Conservation (phyloP, 2,888 invertebrate species). For the Corbicula japonica region DNA sequence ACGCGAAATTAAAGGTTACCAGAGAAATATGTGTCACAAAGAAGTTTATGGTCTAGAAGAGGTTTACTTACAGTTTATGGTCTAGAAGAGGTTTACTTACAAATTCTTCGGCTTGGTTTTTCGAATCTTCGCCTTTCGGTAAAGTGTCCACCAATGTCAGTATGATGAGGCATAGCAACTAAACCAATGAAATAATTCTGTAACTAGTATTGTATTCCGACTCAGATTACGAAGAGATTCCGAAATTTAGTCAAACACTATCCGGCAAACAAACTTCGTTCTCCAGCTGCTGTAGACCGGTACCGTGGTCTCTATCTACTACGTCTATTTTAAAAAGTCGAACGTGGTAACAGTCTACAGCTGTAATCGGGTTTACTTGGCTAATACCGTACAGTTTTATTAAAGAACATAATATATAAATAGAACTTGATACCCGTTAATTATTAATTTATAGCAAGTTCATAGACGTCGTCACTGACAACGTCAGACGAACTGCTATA, state of each 20-base stretch:
- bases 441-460: too few species aligned
- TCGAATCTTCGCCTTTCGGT: conserved; percentile 46
- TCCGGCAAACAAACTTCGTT: too few species aligned
- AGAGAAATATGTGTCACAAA: too few species aligned
- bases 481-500: too few species aligned
- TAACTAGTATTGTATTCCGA: neutral
- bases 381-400: too few species aligned
- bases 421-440: too few species aligned
- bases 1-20: too few species aligned
- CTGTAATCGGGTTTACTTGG: too few species aligned
- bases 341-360: neutral
- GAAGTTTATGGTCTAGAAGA: neutral
- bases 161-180: conserved; percentile 60
- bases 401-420: too few species aligned
- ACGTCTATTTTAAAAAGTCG: neutral
- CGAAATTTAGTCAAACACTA: neutral
- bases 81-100: conserved; percentile 37
- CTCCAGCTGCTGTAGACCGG: too few species aligned
- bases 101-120: conserved; percentile 44
- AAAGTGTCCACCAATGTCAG: conserved; percentile 63
- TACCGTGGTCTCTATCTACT: too few species aligned
- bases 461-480: too few species aligned
- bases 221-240: conserved; percentile 7
- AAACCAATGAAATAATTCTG: conserved; percentile 17
- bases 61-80: conserved; percentile 5